Conservation (phyloP, 2,113 vertebrate species). For the Leptobrachium leishanense region DNA sequence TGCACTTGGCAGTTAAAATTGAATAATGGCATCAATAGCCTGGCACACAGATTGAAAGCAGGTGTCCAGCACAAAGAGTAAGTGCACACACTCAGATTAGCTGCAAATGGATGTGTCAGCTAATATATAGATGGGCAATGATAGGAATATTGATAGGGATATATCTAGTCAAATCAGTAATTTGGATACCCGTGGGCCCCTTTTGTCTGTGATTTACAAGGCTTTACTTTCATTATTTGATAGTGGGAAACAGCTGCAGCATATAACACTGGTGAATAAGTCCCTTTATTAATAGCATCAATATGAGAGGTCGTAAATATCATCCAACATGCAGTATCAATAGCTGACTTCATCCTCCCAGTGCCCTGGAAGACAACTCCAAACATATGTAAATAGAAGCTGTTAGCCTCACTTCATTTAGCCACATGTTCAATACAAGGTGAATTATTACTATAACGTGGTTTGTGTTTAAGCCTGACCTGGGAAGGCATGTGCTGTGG, state of each 20-base stretch:
- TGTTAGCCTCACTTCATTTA: conserved; percentile 41
- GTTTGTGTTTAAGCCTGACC: background rate
- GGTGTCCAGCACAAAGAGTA: conserved; percentile 38
- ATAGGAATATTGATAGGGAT: conserved; percentile 35
- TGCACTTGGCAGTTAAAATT: conserved; percentile 30
- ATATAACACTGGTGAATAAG: conserved; percentile 41
- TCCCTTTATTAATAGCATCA: conserved; percentile 48
- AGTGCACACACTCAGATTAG: conserved; percentile 33
- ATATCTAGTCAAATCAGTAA: conserved; percentile 19
- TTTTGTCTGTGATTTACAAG: conserved; percentile 36
- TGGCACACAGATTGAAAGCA: conserved; percentile 44
- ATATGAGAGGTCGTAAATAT: conserved; percentile 45
- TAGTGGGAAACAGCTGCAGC: conserved; percentile 44
- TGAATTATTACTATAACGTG: conserved; percentile 26
- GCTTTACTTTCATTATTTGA: conserved; percentile 38
- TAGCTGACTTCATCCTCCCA: conserved; percentile 40
- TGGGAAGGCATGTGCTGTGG: conserved; percentile 3
- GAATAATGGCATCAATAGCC: conserved; percentile 27
- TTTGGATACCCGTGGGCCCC: conserved; percentile 28
- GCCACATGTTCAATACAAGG: conserved; percentile 26
- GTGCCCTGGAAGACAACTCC: conserved; percentile 13
- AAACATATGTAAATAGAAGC: conserved; percentile 43
- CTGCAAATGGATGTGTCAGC: conserved; percentile 43
- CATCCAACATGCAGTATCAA: conserved; percentile 26
- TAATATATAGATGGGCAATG: conserved; percentile 38